These are phyloP conservation scores for Chouioia cunea DNA, from an alignment of 2,888 invertebrate genomes.

Conservation along the genomic window DNA sequence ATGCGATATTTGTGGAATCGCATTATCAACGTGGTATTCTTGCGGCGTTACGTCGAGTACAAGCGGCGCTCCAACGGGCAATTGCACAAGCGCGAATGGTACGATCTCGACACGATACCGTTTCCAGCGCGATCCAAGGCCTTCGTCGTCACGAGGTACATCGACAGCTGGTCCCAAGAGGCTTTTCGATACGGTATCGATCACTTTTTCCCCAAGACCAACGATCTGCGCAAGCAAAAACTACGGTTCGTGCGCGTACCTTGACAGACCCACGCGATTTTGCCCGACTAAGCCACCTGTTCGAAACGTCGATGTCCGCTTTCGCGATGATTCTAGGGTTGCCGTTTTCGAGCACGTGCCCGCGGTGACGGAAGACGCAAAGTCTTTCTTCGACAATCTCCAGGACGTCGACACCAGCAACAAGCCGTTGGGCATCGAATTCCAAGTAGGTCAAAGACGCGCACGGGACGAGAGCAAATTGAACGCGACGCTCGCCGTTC, in stretches of 20 bases:
- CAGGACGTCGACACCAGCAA: slow-evolving; percentile 27
- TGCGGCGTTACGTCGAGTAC: slow-evolving; percentile 71
- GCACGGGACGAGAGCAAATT: no score
- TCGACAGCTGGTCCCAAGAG: slow-evolving; percentile 78
- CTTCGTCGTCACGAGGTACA: slow-evolving; percentile 73
- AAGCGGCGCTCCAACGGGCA: slow-evolving; percentile 53
- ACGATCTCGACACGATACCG: slow-evolving; percentile 80
- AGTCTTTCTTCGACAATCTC: slow-evolving; percentile 44
- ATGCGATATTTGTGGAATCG: slow-evolving; percentile 83
- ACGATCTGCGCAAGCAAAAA: slow-evolving; percentile 62
- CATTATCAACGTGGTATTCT: slow-evolving; percentile 81
- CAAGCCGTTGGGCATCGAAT: slow-evolving; percentile 74
- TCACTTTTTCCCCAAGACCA: slow-evolving; percentile 66
- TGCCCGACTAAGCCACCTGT: no score
- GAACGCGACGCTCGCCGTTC: no score
- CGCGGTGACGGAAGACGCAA: slow-evolving; percentile 71
- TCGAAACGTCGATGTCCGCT: background rate
- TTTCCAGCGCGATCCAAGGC: slow-evolving; percentile 76
- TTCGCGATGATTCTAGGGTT: slow-evolving; percentile 69
- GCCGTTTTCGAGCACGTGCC: slow-evolving; percentile 79
- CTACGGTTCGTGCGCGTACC: slow-evolving; percentile 57
- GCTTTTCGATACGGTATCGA: slow-evolving; percentile 71
- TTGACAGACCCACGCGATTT: no score
- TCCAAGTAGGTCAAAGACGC: slow-evolving; percentile 79
- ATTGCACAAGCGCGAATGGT: slow-evolving; percentile 70